Base-by-base conservation (phyloP, 2,113 vertebrate genomes). In the Mola mola region DNA sequence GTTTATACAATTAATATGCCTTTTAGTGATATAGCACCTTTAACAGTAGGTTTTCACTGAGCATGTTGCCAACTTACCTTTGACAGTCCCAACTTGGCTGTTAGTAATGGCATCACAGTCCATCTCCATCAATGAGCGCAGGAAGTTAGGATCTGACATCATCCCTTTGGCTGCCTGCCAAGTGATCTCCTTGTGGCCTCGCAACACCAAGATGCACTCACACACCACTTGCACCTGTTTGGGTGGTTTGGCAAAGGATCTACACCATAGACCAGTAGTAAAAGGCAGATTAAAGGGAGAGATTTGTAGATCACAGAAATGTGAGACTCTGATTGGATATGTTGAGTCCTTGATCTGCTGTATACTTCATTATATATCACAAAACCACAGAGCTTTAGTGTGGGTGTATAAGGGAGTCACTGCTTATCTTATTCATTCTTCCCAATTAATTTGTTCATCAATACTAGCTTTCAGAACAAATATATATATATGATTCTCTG, bases 71-170 rank as follows among this genome's bases (percentile, higher is more conserved):
- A n/a, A 26, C 60, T 33, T 88, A 97, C 97, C 92, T 93, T 90
- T 89, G 60, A 98, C 93, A 0, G 93, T 93, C 68, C 93, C 95
- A 28, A 98, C 93, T 62, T 96, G 94, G 63, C 78, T 66, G 50
- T 90, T 78, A 3, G 55, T 75, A 67, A 98, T 94, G 1, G 87
- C 69, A 63, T 97, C 95, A 25, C 96, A 97, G 43, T 98, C 94
- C 0, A 98, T 93, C 1, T 97, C 95, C 95, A 96, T 93, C 26
- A 99, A 90, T 0, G 92, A 93, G 1, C 91, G 84, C 76, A 98
- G 89, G 89, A 99, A 99, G 73, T 94, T 96, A 0, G 94, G 86
- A 83, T 99, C 97, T 0, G 97, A 96, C 95, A 99, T 98, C 97
- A 98, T 98, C 16, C 92, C 94, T 57, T 94, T 99, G 74, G 97